Conservation (phyloP, 2,888 invertebrate species). For the Microplitis deprimator region DNA sequence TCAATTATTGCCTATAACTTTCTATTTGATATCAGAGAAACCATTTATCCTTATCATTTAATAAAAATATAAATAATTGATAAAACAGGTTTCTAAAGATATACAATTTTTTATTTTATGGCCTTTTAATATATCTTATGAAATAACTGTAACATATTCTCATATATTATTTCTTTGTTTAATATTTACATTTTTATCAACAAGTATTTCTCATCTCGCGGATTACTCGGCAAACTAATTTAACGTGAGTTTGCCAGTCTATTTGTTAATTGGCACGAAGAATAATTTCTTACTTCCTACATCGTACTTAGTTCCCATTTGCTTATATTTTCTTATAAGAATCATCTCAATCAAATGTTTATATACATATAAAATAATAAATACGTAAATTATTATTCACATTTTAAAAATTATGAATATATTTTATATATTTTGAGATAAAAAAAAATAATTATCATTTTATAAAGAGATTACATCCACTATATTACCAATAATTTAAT, state of each 20-base stretch:
- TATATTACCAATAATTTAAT: not conserved
- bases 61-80: not conserved
- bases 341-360: constrained; percentile 16
- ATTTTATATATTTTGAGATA: not conserved
- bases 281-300: constrained; percentile 47
- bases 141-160: not conserved
- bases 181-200: not conserved
- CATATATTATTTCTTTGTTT: constrained; percentile 3
- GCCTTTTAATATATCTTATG: not conserved
- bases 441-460: not conserved
- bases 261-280: constrained; percentile 58
- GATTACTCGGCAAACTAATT: constrained; percentile 13
- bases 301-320: constrained; percentile 39
- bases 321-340: constrained; percentile 30
- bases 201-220: not conserved
- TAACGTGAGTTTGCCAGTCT: constrained; percentile 52
- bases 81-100: not conserved
- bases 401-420: not conserved
- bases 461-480: not conserved
- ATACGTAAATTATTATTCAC: not conserved
- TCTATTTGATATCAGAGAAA: too few species aligned
- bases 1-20: too few species aligned
- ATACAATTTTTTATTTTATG: not conserved
- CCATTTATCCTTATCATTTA: not conserved
- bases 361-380: not conserved